These are phyloP conservation scores for Centropus bengalensis DNA, from an alignment of 2,113 vertebrate genomes.

Conservation along the genomic window DNA sequence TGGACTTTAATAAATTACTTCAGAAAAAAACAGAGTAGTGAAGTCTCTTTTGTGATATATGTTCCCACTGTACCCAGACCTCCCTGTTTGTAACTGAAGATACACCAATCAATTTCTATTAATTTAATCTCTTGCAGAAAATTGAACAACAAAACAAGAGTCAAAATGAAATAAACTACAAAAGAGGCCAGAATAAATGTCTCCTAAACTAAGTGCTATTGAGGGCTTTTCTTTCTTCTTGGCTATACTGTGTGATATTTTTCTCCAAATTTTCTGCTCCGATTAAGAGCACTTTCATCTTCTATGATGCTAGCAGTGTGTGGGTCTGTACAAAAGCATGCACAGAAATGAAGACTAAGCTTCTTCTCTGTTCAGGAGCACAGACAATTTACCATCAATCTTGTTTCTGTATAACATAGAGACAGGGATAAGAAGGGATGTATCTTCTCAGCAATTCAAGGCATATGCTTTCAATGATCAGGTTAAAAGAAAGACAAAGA, in stretches of 20 bases:
- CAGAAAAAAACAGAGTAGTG: neutral
- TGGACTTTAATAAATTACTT: neutral
- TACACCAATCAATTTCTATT: conserved; percentile 48
- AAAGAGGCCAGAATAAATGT: conserved; percentile 11
- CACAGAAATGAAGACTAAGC: conserved; percentile 40
- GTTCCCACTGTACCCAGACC: neutral
- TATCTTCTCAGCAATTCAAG: neutral
- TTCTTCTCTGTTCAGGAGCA: neutral
- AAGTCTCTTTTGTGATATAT: conserved; percentile 2
- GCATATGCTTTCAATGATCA: neutral
- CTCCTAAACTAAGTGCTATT: neutral
- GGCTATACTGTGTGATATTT: conserved; percentile 29
- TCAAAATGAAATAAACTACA: conserved; percentile 2
- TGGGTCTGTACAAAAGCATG: conserved; percentile 10
- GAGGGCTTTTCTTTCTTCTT: conserved; percentile 34
- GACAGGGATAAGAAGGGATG: neutral
- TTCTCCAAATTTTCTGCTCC: conserved; percentile 2
- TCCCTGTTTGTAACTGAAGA: neutral
- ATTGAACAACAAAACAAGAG: conserved; percentile 4
- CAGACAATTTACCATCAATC: conserved; percentile 29
- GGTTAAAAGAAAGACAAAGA: neutral
- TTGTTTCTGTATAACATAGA: neutral
- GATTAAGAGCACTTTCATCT: conserved; percentile 56
- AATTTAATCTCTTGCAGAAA: conserved; percentile 48
- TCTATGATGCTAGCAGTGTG: neutral